Evolutionary conservation across 2,797 vertebrate genomes (phyloP).

Genomic region (Catharus ustulatus): DNA sequence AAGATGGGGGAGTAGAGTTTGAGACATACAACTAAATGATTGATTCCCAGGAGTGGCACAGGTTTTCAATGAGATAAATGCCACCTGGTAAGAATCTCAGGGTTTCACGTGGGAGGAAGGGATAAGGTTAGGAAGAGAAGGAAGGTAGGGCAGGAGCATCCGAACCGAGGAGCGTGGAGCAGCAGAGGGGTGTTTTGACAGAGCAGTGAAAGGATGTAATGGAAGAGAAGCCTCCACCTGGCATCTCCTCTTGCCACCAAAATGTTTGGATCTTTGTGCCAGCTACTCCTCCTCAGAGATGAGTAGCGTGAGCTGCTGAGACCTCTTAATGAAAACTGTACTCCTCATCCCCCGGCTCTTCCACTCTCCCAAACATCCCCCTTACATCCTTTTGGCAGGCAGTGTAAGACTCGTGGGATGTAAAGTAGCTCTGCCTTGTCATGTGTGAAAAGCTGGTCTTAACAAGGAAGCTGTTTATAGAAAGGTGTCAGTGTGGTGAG

Average conservation of each 20-base stretch:
- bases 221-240: neutral
- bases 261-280: neutral
- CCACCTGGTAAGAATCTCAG: neutral
- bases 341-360: neutral
- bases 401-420: neutral
- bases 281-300: neutral
- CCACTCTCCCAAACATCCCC: neutral
- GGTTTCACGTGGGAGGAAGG: neutral
- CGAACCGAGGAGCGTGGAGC: fast-evolving
- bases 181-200: fast-evolving
- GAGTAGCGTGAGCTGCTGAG: neutral
- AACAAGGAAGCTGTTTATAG: neutral
- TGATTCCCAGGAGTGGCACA: neutral
- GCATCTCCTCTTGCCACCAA: neutral
- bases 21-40: neutral
- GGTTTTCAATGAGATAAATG: neutral
- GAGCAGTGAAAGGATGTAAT: neutral
- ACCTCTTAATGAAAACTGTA: neutral
- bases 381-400: neutral
- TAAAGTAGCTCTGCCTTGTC: neutral
- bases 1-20: neutral
- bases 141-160: neutral
- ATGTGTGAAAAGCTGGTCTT: neutral
- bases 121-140: neutral
- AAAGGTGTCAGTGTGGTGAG: neutral